Conservation (phyloP, 2,113 vertebrate genomes). For the Stictonetta naevosa region DNA sequence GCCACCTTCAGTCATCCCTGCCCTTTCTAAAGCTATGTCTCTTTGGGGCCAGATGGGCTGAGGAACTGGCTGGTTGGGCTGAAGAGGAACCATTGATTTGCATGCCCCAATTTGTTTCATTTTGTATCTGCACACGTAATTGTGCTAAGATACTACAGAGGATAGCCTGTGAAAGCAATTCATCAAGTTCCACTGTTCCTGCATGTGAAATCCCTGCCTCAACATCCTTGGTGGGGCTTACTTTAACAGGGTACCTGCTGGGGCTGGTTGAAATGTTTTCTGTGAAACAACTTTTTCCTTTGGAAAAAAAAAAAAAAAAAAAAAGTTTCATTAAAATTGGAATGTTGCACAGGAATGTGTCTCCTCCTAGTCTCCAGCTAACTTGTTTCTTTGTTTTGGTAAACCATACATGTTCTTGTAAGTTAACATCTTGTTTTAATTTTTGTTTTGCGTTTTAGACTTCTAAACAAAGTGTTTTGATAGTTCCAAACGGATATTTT, state of each 20-base stretch:
- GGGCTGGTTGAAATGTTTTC: background rate
- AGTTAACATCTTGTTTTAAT: conserved; percentile 7
- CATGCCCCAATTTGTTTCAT: background rate
- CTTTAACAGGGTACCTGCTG: background rate
- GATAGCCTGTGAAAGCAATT: background rate
- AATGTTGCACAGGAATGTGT: fast-evolving
- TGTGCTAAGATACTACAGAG: background rate
- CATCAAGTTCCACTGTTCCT: background rate
- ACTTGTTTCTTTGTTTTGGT: background rate
- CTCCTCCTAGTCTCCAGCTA: background rate
- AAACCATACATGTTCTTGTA: background rate
- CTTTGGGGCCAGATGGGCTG: background rate
- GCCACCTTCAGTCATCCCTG: background rate
- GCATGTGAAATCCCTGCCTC: background rate
- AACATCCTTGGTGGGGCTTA: background rate
- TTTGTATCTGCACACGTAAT: background rate
- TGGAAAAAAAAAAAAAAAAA: background rate
- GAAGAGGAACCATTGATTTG: background rate
- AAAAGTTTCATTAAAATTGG: background rate
- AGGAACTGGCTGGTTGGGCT: background rate
- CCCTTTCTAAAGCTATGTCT: background rate
- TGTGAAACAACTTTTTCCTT: background rate
- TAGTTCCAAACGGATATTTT: background rate
- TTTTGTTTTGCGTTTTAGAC: background rate
- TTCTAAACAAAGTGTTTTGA: background rate